Evolutionary conservation across 2,113 vertebrate genomes (phyloP).

Genomic region (Lepus americanus): DNA sequence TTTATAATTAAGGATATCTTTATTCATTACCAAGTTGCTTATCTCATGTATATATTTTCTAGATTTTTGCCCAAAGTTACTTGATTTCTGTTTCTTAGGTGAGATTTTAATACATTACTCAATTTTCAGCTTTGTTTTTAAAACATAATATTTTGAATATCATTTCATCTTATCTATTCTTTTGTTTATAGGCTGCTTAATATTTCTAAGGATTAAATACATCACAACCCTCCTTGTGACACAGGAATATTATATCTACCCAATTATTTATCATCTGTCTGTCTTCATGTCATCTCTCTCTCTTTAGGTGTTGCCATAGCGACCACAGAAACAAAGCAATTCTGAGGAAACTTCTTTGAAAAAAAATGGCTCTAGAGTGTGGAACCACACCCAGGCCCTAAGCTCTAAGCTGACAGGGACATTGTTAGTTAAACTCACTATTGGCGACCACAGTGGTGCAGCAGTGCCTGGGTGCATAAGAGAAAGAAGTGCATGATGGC

Average conservation of each 20-base stretch:
- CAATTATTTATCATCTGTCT: no score
- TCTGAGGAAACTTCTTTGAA: neutral
- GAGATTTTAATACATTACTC: neutral
- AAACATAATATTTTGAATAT: neutral
- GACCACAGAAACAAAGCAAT: neutral
- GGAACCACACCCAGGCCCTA: neutral
- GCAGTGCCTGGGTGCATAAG: neutral
- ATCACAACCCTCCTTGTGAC: neutral
- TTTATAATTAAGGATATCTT: neutral
- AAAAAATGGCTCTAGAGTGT: neutral
- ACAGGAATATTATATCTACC: neutral
- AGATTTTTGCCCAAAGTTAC: neutral
- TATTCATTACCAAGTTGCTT: neutral
- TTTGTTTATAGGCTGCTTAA: neutral
- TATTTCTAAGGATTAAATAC: neutral
- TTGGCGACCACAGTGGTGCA: neutral
- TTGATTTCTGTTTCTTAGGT: neutral
- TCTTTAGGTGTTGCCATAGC: neutral
- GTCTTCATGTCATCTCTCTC: no score
- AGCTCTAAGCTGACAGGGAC: neutral
- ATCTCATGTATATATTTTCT: neutral
- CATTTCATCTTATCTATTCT: neutral
- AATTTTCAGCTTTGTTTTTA: neutral
- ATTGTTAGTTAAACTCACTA: neutral
- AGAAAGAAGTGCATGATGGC: fast-evolving